These are phyloP conservation scores for Macropodus opercularis DNA, from an alignment of 2,797 vertebrate genomes.

Conservation along the genomic window DNA sequence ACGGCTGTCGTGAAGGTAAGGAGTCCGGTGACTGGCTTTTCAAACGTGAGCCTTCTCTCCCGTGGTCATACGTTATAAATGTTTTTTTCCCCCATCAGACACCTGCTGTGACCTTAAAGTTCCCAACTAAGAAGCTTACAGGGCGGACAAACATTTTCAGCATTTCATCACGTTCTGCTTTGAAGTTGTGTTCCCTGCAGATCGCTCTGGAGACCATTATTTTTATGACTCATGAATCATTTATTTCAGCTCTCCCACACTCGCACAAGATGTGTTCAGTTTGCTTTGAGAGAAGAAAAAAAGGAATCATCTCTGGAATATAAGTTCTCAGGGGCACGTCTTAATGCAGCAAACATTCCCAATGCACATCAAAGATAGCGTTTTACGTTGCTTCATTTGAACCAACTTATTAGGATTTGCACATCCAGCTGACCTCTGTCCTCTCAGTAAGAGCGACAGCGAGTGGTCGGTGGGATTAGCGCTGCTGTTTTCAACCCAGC, in stretches of 20 bases:
- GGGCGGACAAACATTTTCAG: constrained; percentile 58
- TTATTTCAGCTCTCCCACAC: constrained; percentile 30
- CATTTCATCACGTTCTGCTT: constrained; percentile 71
- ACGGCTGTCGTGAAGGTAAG: constrained; percentile 47
- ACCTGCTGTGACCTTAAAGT: constrained; percentile 56
- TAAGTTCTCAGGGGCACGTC: constrained; percentile 18
- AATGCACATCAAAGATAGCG: constrained; percentile 56
- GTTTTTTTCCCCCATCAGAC: constrained; percentile 57
- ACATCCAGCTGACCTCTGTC: constrained; percentile 63
- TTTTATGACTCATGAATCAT: constrained; percentile 47
- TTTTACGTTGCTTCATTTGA: constrained; percentile 50
- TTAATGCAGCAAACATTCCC: constrained; percentile 28
- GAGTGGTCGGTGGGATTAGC: constrained; percentile 68
- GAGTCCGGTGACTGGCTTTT: constrained; percentile 33
- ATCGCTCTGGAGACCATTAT: constrained; percentile 38
- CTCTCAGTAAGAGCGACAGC: constrained; percentile 40
- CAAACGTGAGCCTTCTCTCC: constrained; percentile 40
- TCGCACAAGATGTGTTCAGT: constrained; percentile 20
- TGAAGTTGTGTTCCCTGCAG: constrained; percentile 59
- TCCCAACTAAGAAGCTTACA: constrained; percentile 73
- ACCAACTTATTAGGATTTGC: constrained; percentile 51
- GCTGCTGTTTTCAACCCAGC: constrained; percentile 61
- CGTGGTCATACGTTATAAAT: constrained; percentile 45
- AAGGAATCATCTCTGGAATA: constrained; percentile 22
- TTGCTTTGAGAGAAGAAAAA: constrained; percentile 27